A percentile compares a stretch with the other conserved stretches of the same genome.
These are phyloP conservation scores for Enteromius paludinosus DNA, from an alignment of 2,797 vertebrate genomes.

Conservation along the genomic window DNA sequence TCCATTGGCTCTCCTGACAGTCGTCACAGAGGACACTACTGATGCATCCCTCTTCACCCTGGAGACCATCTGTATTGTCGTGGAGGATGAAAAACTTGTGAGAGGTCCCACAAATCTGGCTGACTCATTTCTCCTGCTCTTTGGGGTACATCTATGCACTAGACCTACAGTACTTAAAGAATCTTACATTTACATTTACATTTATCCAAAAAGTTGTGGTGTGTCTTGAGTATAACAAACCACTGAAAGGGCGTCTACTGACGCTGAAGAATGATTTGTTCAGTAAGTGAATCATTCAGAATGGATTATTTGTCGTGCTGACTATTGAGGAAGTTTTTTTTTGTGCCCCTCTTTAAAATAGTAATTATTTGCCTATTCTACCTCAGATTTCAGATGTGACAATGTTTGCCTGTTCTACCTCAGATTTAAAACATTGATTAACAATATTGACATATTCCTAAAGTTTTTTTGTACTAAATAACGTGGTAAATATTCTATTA, in stretches of 20 bases:
- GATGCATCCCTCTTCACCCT: conserved; percentile 19
- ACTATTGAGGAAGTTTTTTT: background rate
- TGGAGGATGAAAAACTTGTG: conserved; percentile 6
- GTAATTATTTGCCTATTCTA: background rate
- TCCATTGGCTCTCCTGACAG: conserved; percentile 34
- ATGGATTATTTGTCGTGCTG: background rate
- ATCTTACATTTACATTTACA: background rate
- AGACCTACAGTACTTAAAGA: conserved; percentile 16
- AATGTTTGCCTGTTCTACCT: background rate
- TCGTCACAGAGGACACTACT: conserved; percentile 22
- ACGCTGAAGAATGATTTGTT: conserved; percentile 41
- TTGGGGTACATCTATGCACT: background rate
- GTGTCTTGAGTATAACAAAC: conserved; percentile 40
- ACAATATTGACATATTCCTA: no score
- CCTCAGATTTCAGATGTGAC: background rate
- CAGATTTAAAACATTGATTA: background rate
- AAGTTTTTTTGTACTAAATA: no score
- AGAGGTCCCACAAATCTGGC: conserved; percentile 13
- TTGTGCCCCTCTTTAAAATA: background rate
- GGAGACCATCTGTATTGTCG: conserved; percentile 31
- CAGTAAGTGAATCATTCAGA: conserved; percentile 11
- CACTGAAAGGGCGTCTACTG: conserved; percentile 21
- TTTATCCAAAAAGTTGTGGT: background rate
- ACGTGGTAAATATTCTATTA: no score
- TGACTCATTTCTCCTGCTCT: background rate